Conservation (phyloP, 2,113 vertebrate genomes). For the Meleagris gallopavo region DNA sequence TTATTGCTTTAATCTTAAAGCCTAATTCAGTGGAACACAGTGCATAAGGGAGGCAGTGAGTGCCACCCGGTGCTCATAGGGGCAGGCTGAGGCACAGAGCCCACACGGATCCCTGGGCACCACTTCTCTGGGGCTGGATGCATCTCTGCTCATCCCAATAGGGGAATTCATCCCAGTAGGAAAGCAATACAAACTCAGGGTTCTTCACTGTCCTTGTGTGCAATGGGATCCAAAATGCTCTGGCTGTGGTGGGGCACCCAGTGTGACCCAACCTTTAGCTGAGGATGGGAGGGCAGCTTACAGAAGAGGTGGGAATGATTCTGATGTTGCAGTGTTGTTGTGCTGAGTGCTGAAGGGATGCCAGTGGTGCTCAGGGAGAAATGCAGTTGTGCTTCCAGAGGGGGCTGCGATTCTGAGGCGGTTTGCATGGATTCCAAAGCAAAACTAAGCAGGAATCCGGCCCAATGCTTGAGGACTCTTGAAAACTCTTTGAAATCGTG, state of each 20-base stretch:
- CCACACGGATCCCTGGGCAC: background rate
- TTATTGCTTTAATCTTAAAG: slow-evolving; percentile 46
- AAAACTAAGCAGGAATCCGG: slow-evolving; percentile 1
- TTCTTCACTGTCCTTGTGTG: background rate
- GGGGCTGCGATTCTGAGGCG: background rate
- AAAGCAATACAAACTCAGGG: background rate
- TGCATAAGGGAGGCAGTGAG: background rate
- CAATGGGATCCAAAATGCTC: slow-evolving; percentile 15
- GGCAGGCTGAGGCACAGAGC: background rate
- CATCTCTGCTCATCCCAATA: too few relatives aligned
- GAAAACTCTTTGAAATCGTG: background rate
- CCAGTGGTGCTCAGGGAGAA: background rate
- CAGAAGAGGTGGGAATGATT: background rate
- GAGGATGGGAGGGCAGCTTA: background rate
- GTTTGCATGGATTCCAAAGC: background rate
- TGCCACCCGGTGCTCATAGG: background rate
- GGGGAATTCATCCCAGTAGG: background rate
- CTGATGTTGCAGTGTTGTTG: background rate
- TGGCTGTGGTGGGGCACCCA: background rate
- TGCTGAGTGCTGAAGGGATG: background rate
- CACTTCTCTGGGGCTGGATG: background rate
- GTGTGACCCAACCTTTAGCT: slow-evolving; percentile 15
- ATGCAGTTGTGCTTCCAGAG: background rate
- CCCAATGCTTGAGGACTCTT: background rate
- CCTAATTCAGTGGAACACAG: slow-evolving; percentile 28